These are phyloP conservation scores for Oncorhynchus nerka DNA, from an alignment of 2,113 vertebrate species.

Conservation along the genomic window DNA sequence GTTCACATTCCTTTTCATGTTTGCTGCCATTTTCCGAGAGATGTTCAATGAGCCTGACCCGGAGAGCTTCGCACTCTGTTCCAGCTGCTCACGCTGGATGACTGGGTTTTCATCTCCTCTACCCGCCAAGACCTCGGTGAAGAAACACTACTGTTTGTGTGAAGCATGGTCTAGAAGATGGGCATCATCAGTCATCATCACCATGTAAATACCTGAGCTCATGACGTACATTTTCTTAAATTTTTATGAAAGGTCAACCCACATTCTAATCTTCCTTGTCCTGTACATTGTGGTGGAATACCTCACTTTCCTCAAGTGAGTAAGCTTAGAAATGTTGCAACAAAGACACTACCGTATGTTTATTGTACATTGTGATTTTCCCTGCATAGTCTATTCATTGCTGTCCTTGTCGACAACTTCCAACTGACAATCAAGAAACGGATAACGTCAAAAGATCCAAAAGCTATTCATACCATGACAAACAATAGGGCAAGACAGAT, in stretches of 20 bases:
- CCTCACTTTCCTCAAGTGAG: conserved; percentile 71
- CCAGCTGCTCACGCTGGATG: conserved; percentile 63
- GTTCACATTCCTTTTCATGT: conserved; percentile 65
- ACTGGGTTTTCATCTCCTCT: conserved; percentile 66
- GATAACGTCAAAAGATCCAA: not conserved
- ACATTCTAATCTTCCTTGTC: conserved; percentile 64
- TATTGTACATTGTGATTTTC: not conserved
- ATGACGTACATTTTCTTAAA: not conserved
- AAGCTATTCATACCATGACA: conserved; percentile 1
- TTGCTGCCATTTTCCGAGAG: conserved; percentile 57
- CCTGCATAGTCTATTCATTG: conserved; percentile 60
- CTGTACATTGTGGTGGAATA: conserved; percentile 67
- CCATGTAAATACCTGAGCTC: no score
- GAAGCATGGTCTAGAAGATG: not conserved
- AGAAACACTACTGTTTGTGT: not conserved
- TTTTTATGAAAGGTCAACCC: conserved; percentile 45
- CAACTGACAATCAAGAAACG: conserved; percentile 6
- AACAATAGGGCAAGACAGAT: not conserved
- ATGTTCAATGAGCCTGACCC: conserved; percentile 51
- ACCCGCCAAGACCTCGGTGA: conserved; percentile 47
- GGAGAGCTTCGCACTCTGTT: conserved; percentile 63
- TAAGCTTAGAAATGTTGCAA: not conserved
- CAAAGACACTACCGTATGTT: not conserved
- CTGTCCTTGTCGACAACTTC: conserved; percentile 65
- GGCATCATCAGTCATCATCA: not conserved